phyloP scores from a whole-genome alignment of 2,113 vertebrate species.

The Helogale parvula region DNA sequence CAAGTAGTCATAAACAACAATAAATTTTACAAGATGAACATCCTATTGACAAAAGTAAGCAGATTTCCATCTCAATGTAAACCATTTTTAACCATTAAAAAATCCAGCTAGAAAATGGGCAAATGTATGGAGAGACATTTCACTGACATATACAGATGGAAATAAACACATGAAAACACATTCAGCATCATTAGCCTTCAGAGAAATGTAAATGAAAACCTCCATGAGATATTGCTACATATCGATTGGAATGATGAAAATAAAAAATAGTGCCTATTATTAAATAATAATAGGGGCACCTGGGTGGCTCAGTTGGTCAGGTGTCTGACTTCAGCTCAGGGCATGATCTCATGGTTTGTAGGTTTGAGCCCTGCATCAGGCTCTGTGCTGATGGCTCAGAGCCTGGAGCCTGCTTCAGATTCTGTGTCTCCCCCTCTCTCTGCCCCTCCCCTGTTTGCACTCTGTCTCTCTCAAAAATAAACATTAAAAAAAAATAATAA shows the following conservation, averaged over 20 bases:
- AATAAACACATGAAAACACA: not conserved
- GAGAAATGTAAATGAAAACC: not conserved
- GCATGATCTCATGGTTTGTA: too few relatives aligned
- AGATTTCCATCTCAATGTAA: conserved; percentile 41
- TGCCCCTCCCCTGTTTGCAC: too few relatives aligned
- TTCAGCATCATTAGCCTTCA: not conserved
- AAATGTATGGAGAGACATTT: not conserved
- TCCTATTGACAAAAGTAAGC: not conserved
- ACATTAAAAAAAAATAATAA: too few relatives aligned
- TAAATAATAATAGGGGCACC: not conserved
- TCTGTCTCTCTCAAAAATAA: too few relatives aligned
- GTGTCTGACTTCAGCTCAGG: too few relatives aligned
- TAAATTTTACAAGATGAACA: not conserved
- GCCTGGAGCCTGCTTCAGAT: too few relatives aligned
- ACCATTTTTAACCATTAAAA: not conserved
- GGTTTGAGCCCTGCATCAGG: too few relatives aligned
- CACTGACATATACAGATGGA: not conserved
- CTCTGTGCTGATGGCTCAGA: too few relatives aligned
- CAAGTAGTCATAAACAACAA: not conserved
- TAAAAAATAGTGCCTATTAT: not conserved
- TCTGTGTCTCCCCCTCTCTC: too few relatives aligned
- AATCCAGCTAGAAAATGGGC: not conserved
- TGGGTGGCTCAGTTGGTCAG: too few relatives aligned
- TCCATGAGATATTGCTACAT: not conserved
- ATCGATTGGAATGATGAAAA: not conserved